Base-by-base conservation (phyloP, 1,140 invertebrate species). In the Glomeris maerens region DNA sequence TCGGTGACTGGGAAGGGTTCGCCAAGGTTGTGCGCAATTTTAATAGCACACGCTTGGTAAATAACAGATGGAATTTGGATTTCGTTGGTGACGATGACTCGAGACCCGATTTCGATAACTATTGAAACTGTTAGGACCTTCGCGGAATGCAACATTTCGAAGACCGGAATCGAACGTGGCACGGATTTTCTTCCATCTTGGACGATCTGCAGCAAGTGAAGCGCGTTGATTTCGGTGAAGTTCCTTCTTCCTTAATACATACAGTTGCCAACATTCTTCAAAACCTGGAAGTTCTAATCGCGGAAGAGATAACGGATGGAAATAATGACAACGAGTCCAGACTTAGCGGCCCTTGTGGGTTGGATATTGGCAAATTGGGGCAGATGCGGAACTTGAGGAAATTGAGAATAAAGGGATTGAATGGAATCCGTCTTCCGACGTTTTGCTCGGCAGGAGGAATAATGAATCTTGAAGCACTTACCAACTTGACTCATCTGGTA, bases 141-240 rank as follows among this genome's bases (percentile, higher is more conserved):
- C 5, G 45, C n/a, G 21, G 5, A 47, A 47, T 47, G 45, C 5
- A 39, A 47, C n/a, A n/a, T 27, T 47, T 47, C 31, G 45, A 47
- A 47, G 45, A 47, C 31, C 13, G 21, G 5, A 47, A 47, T 26
- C 26, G 45, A 21, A 47, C 45, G 7, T 47, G 45, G 45, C 45
- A 47, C 21, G 17, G 45, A 10, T 47, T 47, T 47, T 7, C 26
- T 7, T 7, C 26, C 5, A 20, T 27, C 10, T 26, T 47, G 5
- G 7, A 47, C n/a, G 45, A 47, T 27, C 21, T 47, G 17, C 5
- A 28, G 5, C 7, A 4, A 4, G 21, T 47, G 4, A 7, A 47
- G 7, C 23, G 5, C 7, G 31, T 47, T 47, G 7, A 47, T 26
- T 47, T 47, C 21, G 45, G 45, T 36, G n/a, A 47, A 5, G 21